Conservation (phyloP, 2,888 invertebrate species). For the Melikaiella ostensackeni region DNA sequence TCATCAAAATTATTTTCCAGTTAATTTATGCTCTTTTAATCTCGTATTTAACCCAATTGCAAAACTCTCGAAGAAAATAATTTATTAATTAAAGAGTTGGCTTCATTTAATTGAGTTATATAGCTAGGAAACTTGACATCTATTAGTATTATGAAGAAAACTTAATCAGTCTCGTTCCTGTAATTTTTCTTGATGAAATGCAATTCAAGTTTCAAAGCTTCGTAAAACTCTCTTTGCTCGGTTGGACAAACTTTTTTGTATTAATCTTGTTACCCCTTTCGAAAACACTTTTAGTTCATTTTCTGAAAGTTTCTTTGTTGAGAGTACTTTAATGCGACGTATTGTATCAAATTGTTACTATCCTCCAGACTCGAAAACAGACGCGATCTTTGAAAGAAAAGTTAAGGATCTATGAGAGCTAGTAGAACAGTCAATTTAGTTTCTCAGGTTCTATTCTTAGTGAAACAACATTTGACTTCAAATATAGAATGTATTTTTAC, state of each 20-base stretch:
- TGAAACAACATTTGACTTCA: background rate
- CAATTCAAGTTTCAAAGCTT: conserved; percentile 6
- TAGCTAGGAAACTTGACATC: background rate
- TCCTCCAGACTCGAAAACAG: conserved; percentile 6
- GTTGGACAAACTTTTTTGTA: conserved; percentile 18
- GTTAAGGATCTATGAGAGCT: background rate
- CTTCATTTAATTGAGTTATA: background rate
- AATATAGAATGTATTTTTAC: background rate
- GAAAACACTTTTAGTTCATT: conserved; percentile 22
- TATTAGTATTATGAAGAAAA: background rate
- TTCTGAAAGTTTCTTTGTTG: conserved; percentile 18
- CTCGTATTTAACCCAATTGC: background rate
- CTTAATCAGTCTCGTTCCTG: conserved; percentile 6
- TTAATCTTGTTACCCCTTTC: conserved; percentile 29
- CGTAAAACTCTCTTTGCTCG: conserved; percentile 4
- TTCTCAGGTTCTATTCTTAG: background rate
- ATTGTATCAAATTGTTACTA: conserved; percentile 15
- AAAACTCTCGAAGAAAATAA: background rate
- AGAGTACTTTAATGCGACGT: conserved; percentile 20
- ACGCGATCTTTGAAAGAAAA: conserved; percentile 22
- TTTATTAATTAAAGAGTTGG: background rate
- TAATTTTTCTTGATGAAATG: conserved; percentile 8
- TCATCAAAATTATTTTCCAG: background rate
- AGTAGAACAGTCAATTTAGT: background rate
- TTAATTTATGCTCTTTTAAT: background rate